A percentile compares a stretch with the other conserved stretches of the same genome.
Conservation (phyloP, 2,797 vertebrate species). For the Esox lucius region DNA sequence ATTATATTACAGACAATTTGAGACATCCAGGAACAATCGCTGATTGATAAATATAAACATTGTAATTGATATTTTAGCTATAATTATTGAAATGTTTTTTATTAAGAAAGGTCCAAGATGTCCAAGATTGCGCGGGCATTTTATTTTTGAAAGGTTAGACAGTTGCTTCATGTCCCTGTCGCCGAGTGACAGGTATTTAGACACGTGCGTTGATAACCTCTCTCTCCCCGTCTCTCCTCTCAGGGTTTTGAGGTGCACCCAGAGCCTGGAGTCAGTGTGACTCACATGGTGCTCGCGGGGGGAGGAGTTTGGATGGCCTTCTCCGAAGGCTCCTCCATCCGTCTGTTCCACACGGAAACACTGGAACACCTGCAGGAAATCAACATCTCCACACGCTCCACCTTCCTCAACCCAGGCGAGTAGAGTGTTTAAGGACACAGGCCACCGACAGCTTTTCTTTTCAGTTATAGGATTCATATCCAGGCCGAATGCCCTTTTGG, state of each 20-base stretch:
- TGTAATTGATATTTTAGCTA: no score
- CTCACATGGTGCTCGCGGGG: conserved; percentile 84
- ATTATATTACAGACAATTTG: no score
- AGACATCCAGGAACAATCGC: no score
- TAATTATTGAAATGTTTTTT: no score
- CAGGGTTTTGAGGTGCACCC: conserved; percentile 83
- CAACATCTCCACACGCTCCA: conserved; percentile 83
- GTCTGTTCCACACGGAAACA: conserved; percentile 90
- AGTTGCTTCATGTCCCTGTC: background rate
- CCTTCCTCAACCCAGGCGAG: conserved; percentile 81
- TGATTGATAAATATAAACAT: no score
- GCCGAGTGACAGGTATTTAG: background rate
- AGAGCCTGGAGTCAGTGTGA: conserved; percentile 73
- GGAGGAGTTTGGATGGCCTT: conserved; percentile 95
- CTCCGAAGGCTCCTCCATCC: conserved; percentile 81
- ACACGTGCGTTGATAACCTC: background rate
- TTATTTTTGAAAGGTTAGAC: background rate
- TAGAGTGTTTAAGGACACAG: conserved; percentile 29
- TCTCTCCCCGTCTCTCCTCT: background rate
- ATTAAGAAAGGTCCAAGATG: no score
- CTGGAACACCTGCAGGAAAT: conserved; percentile 89
- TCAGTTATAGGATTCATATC: background rate
- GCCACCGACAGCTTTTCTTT: background rate
- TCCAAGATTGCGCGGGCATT: no score
- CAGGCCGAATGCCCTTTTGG: background rate